Percentiles rank a stretch among this genome's conserved stretches.
Evolutionary conservation across 2,113 vertebrate genomes (phyloP).

Genomic region (Anarrhichthys ocellatus): DNA sequence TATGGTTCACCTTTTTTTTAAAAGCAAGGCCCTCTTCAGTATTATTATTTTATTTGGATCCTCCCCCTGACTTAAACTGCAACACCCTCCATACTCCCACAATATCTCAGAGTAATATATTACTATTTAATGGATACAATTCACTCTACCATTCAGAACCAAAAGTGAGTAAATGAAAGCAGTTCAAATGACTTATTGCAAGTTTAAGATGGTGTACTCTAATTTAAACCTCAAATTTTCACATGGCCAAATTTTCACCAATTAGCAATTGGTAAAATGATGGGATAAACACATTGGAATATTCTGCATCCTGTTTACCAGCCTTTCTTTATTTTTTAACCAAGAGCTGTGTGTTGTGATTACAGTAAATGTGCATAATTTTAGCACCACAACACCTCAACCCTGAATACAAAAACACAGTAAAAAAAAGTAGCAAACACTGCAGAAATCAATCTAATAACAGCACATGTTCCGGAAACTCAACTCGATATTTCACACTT

Average conservation of each 20-base stretch:
- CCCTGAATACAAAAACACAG: slow-evolving; percentile 11
- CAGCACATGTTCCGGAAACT: slow-evolving; percentile 8
- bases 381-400: slow-evolving; percentile 6
- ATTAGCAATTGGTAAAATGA: neutral
- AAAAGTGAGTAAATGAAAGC: neutral
- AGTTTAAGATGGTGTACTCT: neutral
- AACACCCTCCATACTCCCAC: neutral
- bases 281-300: neutral
- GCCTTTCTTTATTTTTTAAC: neutral
- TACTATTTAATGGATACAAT: neutral
- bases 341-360: neutral
- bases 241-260: neutral
- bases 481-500: slow-evolving; percentile 56
- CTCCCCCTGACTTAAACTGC: neutral
- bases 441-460: slow-evolving; percentile 33
- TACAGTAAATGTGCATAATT: slow-evolving; percentile 26
- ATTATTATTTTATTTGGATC: neutral
- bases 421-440: slow-evolving; percentile 26
- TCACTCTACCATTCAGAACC: neutral
- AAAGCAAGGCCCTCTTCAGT: neutral
- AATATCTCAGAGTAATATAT: neutral
- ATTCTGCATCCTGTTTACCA: neutral
- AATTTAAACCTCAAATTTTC: neutral
- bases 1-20: neutral
- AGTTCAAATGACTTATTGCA: neutral